Percentiles rank a stretch among this genome's conserved stretches.
Conservation (phyloP, 2,797 vertebrate species). For the Sebastes dallii region DNA sequence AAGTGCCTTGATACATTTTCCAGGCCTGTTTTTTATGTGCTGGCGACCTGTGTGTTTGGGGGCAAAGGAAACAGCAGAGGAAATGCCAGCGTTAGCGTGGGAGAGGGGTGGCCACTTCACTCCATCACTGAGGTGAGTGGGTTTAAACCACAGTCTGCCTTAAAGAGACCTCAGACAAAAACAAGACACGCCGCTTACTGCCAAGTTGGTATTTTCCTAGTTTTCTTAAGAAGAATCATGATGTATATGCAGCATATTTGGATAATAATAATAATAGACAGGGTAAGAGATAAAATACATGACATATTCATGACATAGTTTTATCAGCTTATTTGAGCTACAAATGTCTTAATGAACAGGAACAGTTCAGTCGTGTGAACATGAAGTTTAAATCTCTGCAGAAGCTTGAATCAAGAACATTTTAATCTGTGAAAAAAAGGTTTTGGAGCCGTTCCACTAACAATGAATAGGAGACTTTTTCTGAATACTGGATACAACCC, state of each 20-base stretch:
- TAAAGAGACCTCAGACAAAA: conserved; percentile 56
- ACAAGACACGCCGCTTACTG: neutral
- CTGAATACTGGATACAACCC: conserved; percentile 34
- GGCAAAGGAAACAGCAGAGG: conserved; percentile 66
- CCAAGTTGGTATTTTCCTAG: conserved; percentile 1
- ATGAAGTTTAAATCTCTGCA: conserved; percentile 10
- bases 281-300: neutral
- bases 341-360: neutral
- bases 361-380: conserved; percentile 6
- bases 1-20: conserved; percentile 54
- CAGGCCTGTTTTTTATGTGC: conserved; percentile 57
- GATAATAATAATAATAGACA: neutral
- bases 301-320: neutral
- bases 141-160: conserved; percentile 66
- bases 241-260: neutral
- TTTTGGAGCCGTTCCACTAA: conserved; percentile 32
- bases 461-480: conserved; percentile 58
- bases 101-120: conserved; percentile 59
- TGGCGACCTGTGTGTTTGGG: conserved; percentile 50
- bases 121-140: conserved; percentile 65
- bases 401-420: conserved; percentile 35
- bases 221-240: neutral
- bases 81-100: conserved; percentile 67
- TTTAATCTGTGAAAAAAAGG: conserved; percentile 25
- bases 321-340: neutral